phyloP scores from a whole-genome alignment of 1,140 invertebrate species.

The Neodiprion fabricii region DNA sequence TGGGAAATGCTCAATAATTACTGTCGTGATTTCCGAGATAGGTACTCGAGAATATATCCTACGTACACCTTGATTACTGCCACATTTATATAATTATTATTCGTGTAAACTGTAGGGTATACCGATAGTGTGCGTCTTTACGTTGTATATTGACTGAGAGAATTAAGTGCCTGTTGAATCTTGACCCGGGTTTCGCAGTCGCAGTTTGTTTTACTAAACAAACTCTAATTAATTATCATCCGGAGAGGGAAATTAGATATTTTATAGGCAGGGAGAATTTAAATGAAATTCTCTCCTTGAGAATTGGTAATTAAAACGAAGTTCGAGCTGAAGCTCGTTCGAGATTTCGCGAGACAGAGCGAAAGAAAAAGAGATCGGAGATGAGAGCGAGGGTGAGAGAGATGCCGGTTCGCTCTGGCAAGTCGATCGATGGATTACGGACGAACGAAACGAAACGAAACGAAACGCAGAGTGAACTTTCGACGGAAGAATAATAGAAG shows the following conservation, averaged over 20 bases:
- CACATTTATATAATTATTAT: background rate
- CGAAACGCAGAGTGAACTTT: background rate
- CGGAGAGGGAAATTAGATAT: constrained; percentile 1
- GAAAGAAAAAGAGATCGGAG: background rate
- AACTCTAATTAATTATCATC: constrained; percentile 10
- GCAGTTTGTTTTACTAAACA: constrained; percentile 9
- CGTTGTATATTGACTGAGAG: background rate
- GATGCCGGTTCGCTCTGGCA: background rate
- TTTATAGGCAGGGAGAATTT: background rate
- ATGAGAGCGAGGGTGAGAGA: background rate
- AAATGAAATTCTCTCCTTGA: background rate
- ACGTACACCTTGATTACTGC: too few relatives aligned
- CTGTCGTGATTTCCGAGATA: too few relatives aligned
- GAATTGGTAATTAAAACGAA: background rate
- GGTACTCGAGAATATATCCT: too few relatives aligned
- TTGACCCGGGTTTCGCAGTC: background rate
- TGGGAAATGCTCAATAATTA: too few relatives aligned
- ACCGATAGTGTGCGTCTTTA: background rate
- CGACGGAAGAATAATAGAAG: background rate
- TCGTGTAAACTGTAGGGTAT: background rate
- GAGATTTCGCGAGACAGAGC: background rate
- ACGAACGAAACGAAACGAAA: too few relatives aligned
- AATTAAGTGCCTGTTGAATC: background rate
- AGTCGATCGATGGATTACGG: background rate
- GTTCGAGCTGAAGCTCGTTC: background rate